Conservation (phyloP, 2,113 vertebrate species). For the Pteronura brasiliensis region DNA sequence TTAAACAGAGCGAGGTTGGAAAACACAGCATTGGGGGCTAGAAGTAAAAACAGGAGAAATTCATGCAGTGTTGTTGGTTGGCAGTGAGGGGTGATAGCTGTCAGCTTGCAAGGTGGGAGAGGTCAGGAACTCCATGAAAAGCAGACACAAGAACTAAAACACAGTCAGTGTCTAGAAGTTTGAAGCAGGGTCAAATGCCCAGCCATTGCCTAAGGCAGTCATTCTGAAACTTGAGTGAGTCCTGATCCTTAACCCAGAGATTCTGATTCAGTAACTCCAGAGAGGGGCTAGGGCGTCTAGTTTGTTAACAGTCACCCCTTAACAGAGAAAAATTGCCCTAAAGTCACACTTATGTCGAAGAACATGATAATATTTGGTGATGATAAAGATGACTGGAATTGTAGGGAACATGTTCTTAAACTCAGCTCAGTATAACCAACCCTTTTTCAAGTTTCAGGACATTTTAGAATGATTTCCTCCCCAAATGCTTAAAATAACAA, state of each 20-base stretch:
- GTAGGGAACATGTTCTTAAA: slow-evolving; percentile 15
- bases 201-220: background rate
- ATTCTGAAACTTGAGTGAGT: slow-evolving; percentile 1
- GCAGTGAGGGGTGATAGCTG: slow-evolving; percentile 20
- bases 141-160: background rate
- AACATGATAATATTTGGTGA: background rate
- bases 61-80: background rate
- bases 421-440: background rate
- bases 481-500: slow-evolving; percentile 3
- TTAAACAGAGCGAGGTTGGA: background rate
- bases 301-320: background rate
- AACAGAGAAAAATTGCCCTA: background rate
- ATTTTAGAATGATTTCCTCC: slow-evolving; percentile 30
- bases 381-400: slow-evolving; percentile 10
- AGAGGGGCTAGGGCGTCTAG: background rate
- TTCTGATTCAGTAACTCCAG: background rate
- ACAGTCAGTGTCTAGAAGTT: background rate
- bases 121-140: background rate
- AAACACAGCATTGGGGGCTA: background rate
- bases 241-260: background rate
- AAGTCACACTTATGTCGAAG: background rate
- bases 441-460: background rate
- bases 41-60: background rate
- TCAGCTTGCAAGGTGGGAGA: background rate
- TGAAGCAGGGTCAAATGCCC: background rate